Conservation (phyloP, 2,888 invertebrate species). For the Acanthosepion lycidas region DNA sequence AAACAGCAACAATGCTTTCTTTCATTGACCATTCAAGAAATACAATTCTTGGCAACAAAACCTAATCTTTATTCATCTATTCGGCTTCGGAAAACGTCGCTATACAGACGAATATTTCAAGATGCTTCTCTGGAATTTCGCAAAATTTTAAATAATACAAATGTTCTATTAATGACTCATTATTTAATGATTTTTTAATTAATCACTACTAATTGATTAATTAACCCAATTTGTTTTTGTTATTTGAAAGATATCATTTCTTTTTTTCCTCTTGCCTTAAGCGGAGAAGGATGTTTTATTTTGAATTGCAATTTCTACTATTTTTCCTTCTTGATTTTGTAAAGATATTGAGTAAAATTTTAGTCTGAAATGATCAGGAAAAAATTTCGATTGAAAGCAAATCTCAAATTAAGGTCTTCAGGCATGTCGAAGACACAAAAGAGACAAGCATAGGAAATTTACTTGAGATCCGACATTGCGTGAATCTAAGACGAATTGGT, state of each 20-base stretch:
- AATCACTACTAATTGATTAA: neutral
- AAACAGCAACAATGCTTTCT: neutral
- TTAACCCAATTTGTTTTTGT: too few relatives aligned
- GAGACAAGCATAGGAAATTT: neutral
- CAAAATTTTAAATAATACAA: neutral
- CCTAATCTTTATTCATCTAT: too few relatives aligned
- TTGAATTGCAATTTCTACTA: neutral
- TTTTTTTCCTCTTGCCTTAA: neutral
- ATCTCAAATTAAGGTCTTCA: neutral
- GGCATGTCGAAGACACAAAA: neutral
- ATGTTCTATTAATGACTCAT: neutral
- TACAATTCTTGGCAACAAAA: neutral
- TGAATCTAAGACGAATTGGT: too few relatives aligned
- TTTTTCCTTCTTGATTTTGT: too few relatives aligned
- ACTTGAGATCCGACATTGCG: neutral
- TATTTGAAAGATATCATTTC: neutral
- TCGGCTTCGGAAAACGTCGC: neutral
- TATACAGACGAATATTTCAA: neutral
- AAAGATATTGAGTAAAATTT: neutral
- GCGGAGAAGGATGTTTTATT: neutral
- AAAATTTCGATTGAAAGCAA: neutral
- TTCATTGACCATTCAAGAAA: neutral
- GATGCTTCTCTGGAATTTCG: neutral
- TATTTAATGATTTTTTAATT: neutral
- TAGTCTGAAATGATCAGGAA: neutral